phyloP scores from a whole-genome alignment of 37 sponge, comb jelly and placozoan genomes.

The Oscarella lobularis region DNA sequence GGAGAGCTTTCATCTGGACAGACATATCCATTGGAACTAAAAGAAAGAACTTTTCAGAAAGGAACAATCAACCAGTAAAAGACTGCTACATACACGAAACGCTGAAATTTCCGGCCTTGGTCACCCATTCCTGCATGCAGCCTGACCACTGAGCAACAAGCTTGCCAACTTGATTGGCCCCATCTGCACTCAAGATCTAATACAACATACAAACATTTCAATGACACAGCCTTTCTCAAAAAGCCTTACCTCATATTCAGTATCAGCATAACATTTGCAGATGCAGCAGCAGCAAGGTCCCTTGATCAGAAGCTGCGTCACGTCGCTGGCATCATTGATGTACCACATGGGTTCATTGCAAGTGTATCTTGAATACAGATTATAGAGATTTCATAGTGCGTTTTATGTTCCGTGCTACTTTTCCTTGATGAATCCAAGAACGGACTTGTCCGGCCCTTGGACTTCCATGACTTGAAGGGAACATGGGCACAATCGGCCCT shows the following conservation, averaged over 20 bases:
- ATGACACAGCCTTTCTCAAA: no score
- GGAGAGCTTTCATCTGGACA: neutral
- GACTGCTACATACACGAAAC: neutral
- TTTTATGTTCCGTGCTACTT: no score
- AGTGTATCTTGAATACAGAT: no score
- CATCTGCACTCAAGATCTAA: neutral
- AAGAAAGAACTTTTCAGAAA: no score
- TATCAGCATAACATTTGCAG: no score
- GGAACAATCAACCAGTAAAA: neutral
- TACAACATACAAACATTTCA: neutral
- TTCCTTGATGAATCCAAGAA: neutral
- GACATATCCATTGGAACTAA: neutral
- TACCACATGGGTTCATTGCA: neutral
- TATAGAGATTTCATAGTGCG: no score
- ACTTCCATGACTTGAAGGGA: neutral
- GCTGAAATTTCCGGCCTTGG: neutral
- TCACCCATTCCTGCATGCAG: neutral
- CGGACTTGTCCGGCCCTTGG: neutral
- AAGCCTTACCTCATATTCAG: no score
- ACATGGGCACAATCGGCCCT: neutral
- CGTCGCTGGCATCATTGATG: neutral
- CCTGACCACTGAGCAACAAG: neutral
- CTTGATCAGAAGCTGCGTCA: neutral
- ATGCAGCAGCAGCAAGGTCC: conserved; percentile 3
- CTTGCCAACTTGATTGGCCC: neutral